A percentile compares a stretch with the other conserved stretches of the same genome.
Conservation (phyloP, 2,888 invertebrate genomes). For the Parapristionchus giblindavisi region DNA sequence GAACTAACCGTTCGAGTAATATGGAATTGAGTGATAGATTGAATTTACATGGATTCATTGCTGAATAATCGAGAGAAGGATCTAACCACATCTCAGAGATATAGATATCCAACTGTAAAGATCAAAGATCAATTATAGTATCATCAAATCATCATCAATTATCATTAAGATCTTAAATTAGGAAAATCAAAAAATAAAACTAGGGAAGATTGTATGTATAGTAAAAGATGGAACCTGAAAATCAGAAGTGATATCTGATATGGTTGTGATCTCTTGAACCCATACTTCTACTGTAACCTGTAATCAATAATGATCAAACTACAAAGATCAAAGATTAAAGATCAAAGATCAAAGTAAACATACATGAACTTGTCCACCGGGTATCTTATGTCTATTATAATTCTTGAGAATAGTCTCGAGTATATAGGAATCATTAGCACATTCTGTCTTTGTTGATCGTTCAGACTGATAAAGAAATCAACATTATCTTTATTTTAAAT, state of each 20-base stretch:
- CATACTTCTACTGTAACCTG: conserved; percentile 67
- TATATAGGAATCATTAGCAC: conserved; percentile 66
- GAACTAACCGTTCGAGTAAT: conserved; percentile 46
- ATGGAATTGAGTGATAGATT: conserved; percentile 68
- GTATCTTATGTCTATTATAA: conserved; percentile 68
- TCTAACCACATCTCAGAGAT: conserved; percentile 70
- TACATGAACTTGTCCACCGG: conserved; percentile 60
- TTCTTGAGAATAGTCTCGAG: conserved; percentile 54
- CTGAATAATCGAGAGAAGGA: conserved; percentile 63
- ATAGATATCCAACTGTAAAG: conserved; percentile 68
- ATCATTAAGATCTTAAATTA: not conserved
- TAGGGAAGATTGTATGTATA: not conserved
- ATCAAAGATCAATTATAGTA: conserved; percentile 15
- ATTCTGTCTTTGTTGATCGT: conserved; percentile 47
- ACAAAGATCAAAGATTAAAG: not conserved
- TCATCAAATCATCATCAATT: not conserved
- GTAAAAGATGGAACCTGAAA: conserved; percentile 54
- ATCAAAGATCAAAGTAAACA: not conserved
- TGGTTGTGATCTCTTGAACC: conserved; percentile 69
- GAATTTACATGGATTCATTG: conserved; percentile 68
- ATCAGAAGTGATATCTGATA: conserved; percentile 67
- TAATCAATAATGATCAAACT: conserved; percentile 4
- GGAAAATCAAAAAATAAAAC: not conserved
- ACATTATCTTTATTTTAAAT: conserved; percentile 51
- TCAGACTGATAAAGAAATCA: conserved; percentile 42